These are phyloP conservation scores for Nineta flava DNA, from an alignment of 2,888 invertebrate genomes.

Conservation along the genomic window DNA sequence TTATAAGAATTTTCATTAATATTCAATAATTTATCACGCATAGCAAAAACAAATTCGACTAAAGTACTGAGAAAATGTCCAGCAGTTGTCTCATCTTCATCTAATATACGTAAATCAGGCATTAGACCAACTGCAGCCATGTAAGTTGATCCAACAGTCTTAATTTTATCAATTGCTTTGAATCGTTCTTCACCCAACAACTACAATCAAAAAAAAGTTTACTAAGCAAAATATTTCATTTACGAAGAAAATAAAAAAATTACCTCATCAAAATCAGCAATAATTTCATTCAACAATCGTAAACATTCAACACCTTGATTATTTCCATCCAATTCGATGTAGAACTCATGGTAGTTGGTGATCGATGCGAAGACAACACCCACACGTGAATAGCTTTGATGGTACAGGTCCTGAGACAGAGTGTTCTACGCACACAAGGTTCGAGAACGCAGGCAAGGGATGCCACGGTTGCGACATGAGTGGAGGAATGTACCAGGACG, in stretches of 20 bases:
- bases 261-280: conserved; percentile 87
- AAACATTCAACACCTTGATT: conserved; percentile 85
- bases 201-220: conserved; percentile 25
- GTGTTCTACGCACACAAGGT: conserved; percentile 30
- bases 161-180: conserved; percentile 79
- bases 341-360: conserved; percentile 89
- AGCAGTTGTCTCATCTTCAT: conserved; percentile 49
- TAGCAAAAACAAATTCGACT: conserved; percentile 81
- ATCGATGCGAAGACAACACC: conserved; percentile 87
- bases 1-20: conserved; percentile 89
- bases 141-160: conserved; percentile 84
- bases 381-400: conserved; percentile 80
- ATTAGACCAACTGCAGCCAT: conserved; percentile 87
- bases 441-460: conserved; percentile 2
- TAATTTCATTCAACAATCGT: conserved; percentile 76
- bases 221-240: background rate
- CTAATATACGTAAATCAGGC: conserved; percentile 57
- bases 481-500: background rate
- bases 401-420: conserved; percentile 70
- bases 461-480: background rate
- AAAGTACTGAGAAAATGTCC: conserved; percentile 56
- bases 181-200: conserved; percentile 73
- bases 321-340: conserved; percentile 81
- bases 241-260: conserved; percentile 6
- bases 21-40: conserved; percentile 68